A percentile compares a stretch with the other conserved stretches of the same genome.
Evolutionary conservation across 1,140 invertebrate species (phyloP).

Genomic region (Octopus sinensis): DNA sequence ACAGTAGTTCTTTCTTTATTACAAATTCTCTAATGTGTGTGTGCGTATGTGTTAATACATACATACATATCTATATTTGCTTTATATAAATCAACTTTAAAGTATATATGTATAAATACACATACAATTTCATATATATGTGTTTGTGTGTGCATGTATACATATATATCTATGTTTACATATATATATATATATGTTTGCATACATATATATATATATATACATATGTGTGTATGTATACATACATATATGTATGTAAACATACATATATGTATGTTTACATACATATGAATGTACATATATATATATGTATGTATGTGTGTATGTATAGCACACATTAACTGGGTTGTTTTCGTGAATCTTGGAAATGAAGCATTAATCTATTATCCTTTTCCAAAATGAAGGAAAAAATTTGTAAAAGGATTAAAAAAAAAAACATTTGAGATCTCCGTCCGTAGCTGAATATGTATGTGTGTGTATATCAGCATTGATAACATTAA

Average conservation of each 20-base stretch:
- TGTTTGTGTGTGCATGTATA: neutral
- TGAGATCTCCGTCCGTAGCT: slow-evolving; percentile 10
- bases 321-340: neutral
- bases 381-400: neutral
- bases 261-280: neutral
- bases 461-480: slow-evolving; percentile 8
- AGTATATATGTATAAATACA: neutral
- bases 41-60: too few species aligned
- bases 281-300: neutral
- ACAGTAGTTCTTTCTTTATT: too few species aligned
- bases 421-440: neutral
- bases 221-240: neutral
- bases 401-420: neutral
- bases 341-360: slow-evolving; percentile 10
- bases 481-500: neutral
- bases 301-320: slow-evolving; percentile 1
- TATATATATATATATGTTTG: neutral
- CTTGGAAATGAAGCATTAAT: slow-evolving; percentile 11
- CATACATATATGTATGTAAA: neutral
- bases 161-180: neutral
- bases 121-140: neutral
- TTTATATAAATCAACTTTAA: too few species aligned
- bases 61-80: too few species aligned
- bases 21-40: too few species aligned
- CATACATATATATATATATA: neutral